Percentiles rank a stretch among this genome's conserved stretches.
These are phyloP conservation scores for Cuculus canorus DNA, from an alignment of 2,797 vertebrate species.

Conservation along the genomic window DNA sequence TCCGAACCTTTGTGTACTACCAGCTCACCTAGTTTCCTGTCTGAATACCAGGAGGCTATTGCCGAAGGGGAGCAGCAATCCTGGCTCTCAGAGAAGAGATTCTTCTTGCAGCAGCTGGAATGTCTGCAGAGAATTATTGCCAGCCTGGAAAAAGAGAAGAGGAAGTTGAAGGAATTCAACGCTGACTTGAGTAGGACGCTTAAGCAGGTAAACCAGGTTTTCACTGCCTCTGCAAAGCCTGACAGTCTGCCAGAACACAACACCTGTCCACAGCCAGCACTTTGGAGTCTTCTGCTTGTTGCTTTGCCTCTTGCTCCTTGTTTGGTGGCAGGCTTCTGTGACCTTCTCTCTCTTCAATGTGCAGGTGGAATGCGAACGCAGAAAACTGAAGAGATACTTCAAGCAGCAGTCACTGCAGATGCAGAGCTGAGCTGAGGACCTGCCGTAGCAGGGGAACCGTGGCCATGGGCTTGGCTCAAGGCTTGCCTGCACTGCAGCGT, in stretches of 20 bases:
- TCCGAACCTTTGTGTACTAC: neutral
- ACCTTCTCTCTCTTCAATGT: neutral
- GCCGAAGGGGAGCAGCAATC: neutral
- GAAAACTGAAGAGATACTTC: slow-evolving; percentile 65
- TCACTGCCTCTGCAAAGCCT: neutral
- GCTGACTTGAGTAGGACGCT: slow-evolving; percentile 21
- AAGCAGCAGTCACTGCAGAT: neutral
- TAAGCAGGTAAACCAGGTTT: neutral
- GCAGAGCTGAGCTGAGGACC: neutral
- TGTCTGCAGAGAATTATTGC: slow-evolving; percentile 64
- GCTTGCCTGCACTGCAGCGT: no score
- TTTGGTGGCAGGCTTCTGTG: neutral
- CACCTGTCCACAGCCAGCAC: accelerated
- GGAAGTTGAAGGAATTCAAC: neutral
- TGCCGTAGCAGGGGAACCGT: no score
- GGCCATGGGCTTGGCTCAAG: no score
- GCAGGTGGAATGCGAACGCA: slow-evolving; percentile 74
- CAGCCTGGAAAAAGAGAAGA: slow-evolving; percentile 55
- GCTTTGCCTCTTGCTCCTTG: neutral
- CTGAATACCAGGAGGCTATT: slow-evolving; percentile 12
- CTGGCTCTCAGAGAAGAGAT: slow-evolving; percentile 38
- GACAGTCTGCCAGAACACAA: neutral
- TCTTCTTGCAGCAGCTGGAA: slow-evolving; percentile 54
- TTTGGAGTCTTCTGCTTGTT: neutral
- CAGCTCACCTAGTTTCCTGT: neutral